A percentile compares a stretch with the other conserved stretches of the same genome.
Evolutionary conservation across 2,888 invertebrate species (phyloP).

Genomic region (Macrosiphum euphorbiae): DNA sequence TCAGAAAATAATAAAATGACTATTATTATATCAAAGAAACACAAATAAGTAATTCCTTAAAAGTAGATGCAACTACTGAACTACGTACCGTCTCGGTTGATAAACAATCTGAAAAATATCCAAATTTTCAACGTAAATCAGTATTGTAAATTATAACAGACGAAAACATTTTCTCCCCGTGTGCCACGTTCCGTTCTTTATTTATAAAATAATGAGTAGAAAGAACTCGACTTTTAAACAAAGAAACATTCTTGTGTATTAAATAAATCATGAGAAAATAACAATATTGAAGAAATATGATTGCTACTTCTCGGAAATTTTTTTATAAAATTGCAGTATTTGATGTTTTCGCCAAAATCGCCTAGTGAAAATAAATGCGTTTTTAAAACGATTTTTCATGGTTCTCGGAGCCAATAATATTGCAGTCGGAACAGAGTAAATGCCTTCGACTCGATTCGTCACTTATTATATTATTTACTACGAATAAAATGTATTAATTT

Average conservation of each 20-base stretch:
- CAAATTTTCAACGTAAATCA: not conserved
- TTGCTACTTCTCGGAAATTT: not conserved
- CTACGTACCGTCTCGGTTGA: not conserved
- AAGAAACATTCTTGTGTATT: not conserved
- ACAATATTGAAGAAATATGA: not conserved
- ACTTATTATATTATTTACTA: not conserved
- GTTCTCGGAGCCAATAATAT: not conserved
- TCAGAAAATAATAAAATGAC: not conserved
- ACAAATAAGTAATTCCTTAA: not conserved
- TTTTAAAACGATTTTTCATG: conserved; percentile 1
- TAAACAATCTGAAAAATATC: not conserved
- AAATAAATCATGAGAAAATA: not conserved
- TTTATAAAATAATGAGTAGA: not conserved
- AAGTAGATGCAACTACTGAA: not conserved
- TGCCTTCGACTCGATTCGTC: not conserved
- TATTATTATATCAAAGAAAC: not conserved
- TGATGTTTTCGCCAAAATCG: conserved; percentile 10
- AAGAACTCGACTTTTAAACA: not conserved
- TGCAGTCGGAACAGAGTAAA: not conserved
- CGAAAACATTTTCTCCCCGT: not conserved
- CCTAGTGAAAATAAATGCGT: not conserved
- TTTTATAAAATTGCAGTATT: not conserved
- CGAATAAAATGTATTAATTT: not conserved
- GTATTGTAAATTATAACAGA: not conserved
- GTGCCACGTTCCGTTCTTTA: not conserved